These are phyloP conservation scores for Ellobium chinense DNA, from an alignment of 2,888 invertebrate species.

Conservation along the genomic window DNA sequence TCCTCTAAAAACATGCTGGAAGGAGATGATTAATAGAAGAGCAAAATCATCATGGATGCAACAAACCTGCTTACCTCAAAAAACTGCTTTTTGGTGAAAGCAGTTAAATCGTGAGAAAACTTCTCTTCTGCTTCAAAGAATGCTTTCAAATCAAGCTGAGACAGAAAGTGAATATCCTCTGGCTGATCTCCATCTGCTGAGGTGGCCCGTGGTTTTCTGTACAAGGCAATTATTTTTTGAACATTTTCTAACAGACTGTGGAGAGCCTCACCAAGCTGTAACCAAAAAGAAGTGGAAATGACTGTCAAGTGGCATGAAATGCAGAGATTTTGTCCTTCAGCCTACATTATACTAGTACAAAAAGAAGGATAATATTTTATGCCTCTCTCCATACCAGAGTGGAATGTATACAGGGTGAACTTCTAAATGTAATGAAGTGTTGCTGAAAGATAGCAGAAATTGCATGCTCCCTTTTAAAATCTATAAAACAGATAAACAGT, in stretches of 20 bases:
- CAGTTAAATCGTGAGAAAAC: constrained; percentile 69
- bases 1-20: no score
- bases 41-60: neutral
- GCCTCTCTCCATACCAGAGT: no score
- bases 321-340: no score
- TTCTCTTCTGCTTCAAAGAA: constrained; percentile 68
- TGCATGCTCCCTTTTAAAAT: no score
- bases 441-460: no score
- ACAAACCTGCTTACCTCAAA: constrained; percentile 71
- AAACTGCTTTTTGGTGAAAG: constrained; percentile 75
- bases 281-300: neutral
- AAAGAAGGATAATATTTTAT: no score
- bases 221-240: constrained; percentile 54
- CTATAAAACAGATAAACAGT: no score
- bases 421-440: no score
- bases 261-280: constrained; percentile 63
- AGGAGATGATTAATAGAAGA: neutral
- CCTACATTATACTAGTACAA: no score
- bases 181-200: neutral
- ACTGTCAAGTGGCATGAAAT: no score
- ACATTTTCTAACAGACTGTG: constrained; percentile 57
- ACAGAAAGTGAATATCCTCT: constrained; percentile 57
- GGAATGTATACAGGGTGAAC: no score
- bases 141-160: constrained; percentile 63
- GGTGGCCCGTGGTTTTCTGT: constrained; percentile 37